phyloP scores from a whole-genome alignment of 2,888 invertebrate species.

The Lepeophtheirus nordmannii region DNA sequence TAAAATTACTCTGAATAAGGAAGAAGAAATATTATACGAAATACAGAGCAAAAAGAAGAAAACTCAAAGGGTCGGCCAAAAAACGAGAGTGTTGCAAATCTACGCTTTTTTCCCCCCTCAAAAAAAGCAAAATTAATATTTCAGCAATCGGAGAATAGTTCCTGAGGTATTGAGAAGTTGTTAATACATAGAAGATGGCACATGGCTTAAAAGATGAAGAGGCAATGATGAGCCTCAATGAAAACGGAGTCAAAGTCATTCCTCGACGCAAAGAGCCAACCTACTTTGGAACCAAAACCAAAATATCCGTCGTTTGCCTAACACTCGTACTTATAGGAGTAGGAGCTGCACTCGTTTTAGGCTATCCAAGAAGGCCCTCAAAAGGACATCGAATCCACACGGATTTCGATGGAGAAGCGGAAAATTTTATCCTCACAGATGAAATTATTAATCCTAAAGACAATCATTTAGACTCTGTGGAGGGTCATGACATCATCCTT shows the following conservation, averaged over 20 bases:
- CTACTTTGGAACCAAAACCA: not conserved
- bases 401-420: not conserved
- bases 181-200: not conserved
- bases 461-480: not conserved
- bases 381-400: not conserved
- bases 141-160: conserved; percentile 4
- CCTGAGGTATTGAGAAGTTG: not conserved
- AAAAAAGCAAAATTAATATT: not conserved
- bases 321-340: not conserved
- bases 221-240: conserved; percentile 2
- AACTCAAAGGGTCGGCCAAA: not conserved
- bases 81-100: conserved; percentile 3
- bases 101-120: not conserved
- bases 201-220: not conserved
- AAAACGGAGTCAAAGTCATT: not conserved
- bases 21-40: not conserved
- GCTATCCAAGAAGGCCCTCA: not conserved
- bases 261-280: not conserved
- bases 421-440: not conserved
- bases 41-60: not conserved
- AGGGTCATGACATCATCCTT: not conserved
- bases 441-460: not conserved
- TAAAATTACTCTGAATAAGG: not conserved
- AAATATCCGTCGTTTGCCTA: not conserved
- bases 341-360: not conserved